A percentile compares a stretch with the other conserved stretches of the same genome.
phyloP scores from a whole-genome alignment of 2,113 vertebrate species.

The Scophthalmus maximus region DNA sequence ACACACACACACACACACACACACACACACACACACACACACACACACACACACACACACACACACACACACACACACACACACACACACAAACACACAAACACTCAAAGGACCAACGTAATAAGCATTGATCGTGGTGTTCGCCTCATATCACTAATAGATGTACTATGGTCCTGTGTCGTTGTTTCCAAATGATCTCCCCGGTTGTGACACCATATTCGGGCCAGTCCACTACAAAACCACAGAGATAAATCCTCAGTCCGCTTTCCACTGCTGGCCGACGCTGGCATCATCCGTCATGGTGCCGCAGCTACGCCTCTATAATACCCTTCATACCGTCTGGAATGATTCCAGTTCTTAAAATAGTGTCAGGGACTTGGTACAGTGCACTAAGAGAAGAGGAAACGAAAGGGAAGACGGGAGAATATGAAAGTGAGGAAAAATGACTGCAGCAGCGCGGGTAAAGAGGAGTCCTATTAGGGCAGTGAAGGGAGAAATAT shows the following conservation, averaged over 20 bases:
- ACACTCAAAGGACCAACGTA: slow-evolving; percentile 39
- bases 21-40: no score
- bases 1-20: slow-evolving; percentile 1
- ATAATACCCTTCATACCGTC: slow-evolving; percentile 49
- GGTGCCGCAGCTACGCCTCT: slow-evolving; percentile 37
- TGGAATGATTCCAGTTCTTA: slow-evolving; percentile 69
- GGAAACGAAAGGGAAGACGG: slow-evolving; percentile 49
- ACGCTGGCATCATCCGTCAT: slow-evolving; percentile 39
- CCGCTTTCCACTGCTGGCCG: slow-evolving; percentile 15
- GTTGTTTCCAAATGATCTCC: slow-evolving; percentile 62
- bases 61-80: slow-evolving; percentile 14
- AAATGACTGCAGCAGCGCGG: slow-evolving; percentile 58
- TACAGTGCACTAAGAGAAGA: slow-evolving; percentile 36
- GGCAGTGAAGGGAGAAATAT: slow-evolving; percentile 75
- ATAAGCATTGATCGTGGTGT: slow-evolving; percentile 69
- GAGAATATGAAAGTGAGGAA: slow-evolving; percentile 59
- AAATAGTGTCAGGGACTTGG: slow-evolving; percentile 65
- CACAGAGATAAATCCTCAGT: slow-evolving; percentile 55
- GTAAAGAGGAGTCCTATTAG: slow-evolving; percentile 72
- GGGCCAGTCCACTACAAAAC: slow-evolving; percentile 44
- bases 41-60: slow-evolving; percentile 12
- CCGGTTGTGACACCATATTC: slow-evolving; percentile 56
- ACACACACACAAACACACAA: slow-evolving; percentile 20
- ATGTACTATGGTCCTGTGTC: slow-evolving; percentile 27
- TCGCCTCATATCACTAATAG: slow-evolving; percentile 61